A percentile compares a stretch with the other conserved stretches of the same genome.
Conservation (phyloP, 2,113 vertebrate species). For the Phodopus roborovskii region DNA sequence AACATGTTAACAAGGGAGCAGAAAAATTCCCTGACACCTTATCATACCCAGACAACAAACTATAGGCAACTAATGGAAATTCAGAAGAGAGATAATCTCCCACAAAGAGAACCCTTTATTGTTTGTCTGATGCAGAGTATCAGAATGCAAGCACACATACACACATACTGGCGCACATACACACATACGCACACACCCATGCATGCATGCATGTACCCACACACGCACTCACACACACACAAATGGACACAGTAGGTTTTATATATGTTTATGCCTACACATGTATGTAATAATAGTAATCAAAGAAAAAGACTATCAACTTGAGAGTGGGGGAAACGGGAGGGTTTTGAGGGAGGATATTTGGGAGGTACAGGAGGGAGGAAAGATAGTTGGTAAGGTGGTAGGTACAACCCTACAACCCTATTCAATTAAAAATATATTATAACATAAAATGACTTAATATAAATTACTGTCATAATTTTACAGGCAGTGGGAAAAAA, state of each 20-base stretch:
- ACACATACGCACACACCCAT: too few species aligned
- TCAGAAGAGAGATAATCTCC: background rate
- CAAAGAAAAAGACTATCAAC: background rate
- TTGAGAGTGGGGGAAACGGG: background rate
- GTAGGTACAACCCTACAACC: too few species aligned
- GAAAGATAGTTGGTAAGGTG: background rate
- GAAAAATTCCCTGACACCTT: background rate
- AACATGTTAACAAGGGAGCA: rapidly evolving
- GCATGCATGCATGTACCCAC: too few species aligned
- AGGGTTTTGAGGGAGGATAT: background rate
- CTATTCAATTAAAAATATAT: background rate
- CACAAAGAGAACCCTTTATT: background rate
- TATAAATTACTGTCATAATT: background rate
- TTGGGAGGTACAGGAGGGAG: background rate
- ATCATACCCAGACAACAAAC: too few species aligned
- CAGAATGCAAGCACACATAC: background rate
- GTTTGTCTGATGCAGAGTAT: background rate
- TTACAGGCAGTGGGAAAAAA: background rate
- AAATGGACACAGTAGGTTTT: background rate
- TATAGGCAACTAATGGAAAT: background rate
- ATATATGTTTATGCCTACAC: too few species aligned
- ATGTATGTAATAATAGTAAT: background rate
- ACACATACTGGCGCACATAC: too few species aligned
- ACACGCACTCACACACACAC: background rate
- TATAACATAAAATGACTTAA: background rate